Percentiles rank a stretch among this genome's conserved stretches.
Evolutionary conservation across 2,113 vertebrate genomes (phyloP).

Genomic region (Archocentrus centrarchus): DNA sequence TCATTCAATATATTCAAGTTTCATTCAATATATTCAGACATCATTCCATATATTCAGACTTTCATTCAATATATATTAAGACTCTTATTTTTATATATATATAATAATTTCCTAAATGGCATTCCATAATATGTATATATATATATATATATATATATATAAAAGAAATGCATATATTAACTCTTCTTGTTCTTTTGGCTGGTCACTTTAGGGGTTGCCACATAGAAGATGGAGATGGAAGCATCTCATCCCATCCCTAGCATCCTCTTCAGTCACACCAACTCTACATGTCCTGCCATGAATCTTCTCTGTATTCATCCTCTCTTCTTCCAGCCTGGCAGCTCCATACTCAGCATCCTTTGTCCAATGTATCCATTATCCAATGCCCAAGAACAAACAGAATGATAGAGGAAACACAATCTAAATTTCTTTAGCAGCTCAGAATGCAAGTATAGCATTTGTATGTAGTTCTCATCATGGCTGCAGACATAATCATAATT

Average conservation of each 20-base stretch:
- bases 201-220: not conserved
- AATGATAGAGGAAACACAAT: not conserved
- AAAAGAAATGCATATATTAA: not conserved
- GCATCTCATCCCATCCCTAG: not conserved
- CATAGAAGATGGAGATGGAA: no score
- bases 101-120: no score
- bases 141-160: not conserved
- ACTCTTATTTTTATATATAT: no score
- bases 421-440: slow-evolving; percentile 21
- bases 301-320: not conserved
- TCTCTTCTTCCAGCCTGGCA: not conserved
- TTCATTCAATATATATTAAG: no score
- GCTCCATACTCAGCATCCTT: not conserved
- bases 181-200: not conserved
- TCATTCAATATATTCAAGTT: no score
- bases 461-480: slow-evolving; percentile 6
- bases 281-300: not conserved
- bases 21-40: no score
- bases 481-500: slow-evolving; percentile 43
- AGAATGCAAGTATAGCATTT: slow-evolving; percentile 7
- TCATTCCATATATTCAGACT: no score
- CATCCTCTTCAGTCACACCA: not conserved
- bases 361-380: not conserved
- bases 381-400: slow-evolving; percentile 4
- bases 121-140: no score